Base-by-base conservation (phyloP, 2,113 vertebrate species). In the Globicephala melas region DNA sequence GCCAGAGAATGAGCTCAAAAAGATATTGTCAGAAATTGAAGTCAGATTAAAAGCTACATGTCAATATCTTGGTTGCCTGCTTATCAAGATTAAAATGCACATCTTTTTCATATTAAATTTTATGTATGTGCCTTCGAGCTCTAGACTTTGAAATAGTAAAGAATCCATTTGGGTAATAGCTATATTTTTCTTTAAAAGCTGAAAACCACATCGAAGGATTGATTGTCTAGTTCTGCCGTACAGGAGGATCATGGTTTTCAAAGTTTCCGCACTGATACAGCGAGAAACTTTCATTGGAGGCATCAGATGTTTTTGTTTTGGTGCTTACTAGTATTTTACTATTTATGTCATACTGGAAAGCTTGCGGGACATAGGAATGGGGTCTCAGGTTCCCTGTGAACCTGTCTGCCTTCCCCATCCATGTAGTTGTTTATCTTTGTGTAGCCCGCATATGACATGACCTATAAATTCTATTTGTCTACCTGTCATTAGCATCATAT, bases 1-100 rank as follows among this genome's bases (percentile, higher is more conserved):
- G 89, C 91, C 93, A 91, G 93, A 89, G 73, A 86, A 94, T 89
- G 89, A 95, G 50, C 86, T 96, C 67, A 63, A 92, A 97, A 77
- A 82, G 67, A 73, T 91, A 71, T 70, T 63, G 38, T 97, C 62
- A 91, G 73, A 96, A 96, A 80, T 89, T 77, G 33, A 93, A 95
- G 41, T 81, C 70, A 82, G 26, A 58, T 44, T 89, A 77, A 93
- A 91, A 71, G 41, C 77, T 97, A n/a, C 38, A 74, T 41, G n/a
- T 91, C 55, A 71, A 9, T 91, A 84, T 86, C 63, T 88, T 93
- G 50, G 58, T 81, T 94, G 41, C n/a, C 73, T 77, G 13, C 28
- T 50, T 79, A 47, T 91, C 73, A 93, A 50, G 85, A 77, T 93
- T 73, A 92, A 92, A 74, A 25, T 38, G 58, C 12, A 63, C 33